Evolutionary conservation across 2,888 invertebrate species (phyloP).

Genomic region (Frankliniella fusca): DNA sequence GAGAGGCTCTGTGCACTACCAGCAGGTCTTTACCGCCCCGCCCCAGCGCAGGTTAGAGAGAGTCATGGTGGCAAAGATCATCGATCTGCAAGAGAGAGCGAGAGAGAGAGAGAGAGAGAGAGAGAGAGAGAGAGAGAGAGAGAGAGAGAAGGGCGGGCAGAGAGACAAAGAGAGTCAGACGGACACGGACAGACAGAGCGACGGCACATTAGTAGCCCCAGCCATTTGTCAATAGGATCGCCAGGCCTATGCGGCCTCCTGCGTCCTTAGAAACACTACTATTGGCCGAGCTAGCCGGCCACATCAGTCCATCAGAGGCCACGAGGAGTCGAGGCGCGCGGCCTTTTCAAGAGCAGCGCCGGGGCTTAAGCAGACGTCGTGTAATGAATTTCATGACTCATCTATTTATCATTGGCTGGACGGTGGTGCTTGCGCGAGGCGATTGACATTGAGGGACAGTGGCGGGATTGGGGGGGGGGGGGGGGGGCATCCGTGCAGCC

Average conservation of each 20-base stretch:
- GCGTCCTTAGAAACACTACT: not conserved
- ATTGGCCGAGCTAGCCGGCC: too few relatives aligned
- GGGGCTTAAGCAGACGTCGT: too few relatives aligned
- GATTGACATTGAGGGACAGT: too few relatives aligned
- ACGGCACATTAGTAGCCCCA: not conserved
- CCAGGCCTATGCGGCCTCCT: not conserved
- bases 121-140: not conserved
- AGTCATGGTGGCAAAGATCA: too few relatives aligned
- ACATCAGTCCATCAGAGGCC: not conserved
- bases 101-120: not conserved
- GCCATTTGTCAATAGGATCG: slow-evolving; percentile 15
- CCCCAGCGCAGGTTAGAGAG: too few relatives aligned
- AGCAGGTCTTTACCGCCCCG: too few relatives aligned
- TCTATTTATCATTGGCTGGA: not conserved
- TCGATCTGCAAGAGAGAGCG: too few relatives aligned
- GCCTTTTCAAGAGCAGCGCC: not conserved
- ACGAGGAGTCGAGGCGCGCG: not conserved
- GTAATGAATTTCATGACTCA: too few relatives aligned
- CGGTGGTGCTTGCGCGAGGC: not conserved
- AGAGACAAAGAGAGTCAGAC: not conserved
- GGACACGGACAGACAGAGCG: not conserved
- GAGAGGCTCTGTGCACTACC: too few relatives aligned
- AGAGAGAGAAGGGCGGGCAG: too few relatives aligned
- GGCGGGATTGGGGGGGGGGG: too few relatives aligned
- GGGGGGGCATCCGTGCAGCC: too few relatives aligned